Conservation (phyloP, 1,140 invertebrate genomes). For the Drosophila biarmipes region DNA sequence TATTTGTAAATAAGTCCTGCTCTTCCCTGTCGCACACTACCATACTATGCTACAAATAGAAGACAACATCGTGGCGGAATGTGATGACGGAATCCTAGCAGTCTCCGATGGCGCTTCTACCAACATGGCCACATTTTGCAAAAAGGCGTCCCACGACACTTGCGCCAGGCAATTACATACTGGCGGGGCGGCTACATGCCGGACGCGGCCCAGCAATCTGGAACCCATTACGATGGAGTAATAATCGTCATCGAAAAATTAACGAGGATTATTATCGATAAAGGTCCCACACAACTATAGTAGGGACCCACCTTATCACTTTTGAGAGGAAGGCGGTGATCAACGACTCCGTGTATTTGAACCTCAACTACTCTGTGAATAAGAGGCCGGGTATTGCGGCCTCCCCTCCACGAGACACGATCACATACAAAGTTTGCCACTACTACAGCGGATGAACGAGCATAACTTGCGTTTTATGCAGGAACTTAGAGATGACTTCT, state of each 20-base stretch:
- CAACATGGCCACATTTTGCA: background rate
- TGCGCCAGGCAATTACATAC: background rate
- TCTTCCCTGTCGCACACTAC: background rate
- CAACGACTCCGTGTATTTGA: slow-evolving; percentile 22
- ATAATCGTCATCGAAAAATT: background rate
- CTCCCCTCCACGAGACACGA: too few relatives aligned
- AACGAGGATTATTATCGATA: too few relatives aligned
- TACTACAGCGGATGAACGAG: slow-evolving; percentile 1
- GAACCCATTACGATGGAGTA: background rate
- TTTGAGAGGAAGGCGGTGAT: background rate
- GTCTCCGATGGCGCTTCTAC: background rate
- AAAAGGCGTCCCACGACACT: background rate
- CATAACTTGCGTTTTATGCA: background rate
- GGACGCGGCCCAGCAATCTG: background rate
- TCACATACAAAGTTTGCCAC: background rate
- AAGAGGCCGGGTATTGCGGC: background rate
- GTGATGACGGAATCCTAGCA: background rate
- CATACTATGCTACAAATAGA: background rate
- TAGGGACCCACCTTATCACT: background rate
- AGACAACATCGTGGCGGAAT: slow-evolving; percentile 1
- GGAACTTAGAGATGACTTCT: background rate
- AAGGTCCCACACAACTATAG: too few relatives aligned
- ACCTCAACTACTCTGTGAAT: background rate
- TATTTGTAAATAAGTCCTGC: background rate
- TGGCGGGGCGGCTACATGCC: slow-evolving; percentile 1